Conservation (phyloP, 2,888 invertebrate species). For the Microplitis deprimator region DNA sequence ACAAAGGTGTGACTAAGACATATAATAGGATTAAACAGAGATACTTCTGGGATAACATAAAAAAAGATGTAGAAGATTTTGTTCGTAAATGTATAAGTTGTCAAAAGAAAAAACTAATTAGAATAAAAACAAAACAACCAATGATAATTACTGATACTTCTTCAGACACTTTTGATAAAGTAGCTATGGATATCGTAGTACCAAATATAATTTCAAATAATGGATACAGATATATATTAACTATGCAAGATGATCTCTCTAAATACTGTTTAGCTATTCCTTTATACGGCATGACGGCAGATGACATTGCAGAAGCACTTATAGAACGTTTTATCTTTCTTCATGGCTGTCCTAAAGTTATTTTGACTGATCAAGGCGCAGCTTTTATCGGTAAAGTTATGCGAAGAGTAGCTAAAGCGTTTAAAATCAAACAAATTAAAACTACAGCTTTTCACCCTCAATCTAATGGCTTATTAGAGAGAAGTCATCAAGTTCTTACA, state of each 20-base stretch:
- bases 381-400: conserved; percentile 31
- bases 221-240: conserved; percentile 40
- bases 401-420: conserved; percentile 25
- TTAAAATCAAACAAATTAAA: conserved; percentile 38
- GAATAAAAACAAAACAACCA: conserved; percentile 42
- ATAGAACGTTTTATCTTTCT: conserved; percentile 27
- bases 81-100: conserved; percentile 44
- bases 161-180: conserved; percentile 36
- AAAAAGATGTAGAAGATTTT: conserved; percentile 43
- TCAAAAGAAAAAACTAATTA: conserved; percentile 47
- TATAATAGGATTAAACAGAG: conserved; percentile 2
- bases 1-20: conserved; percentile 38
- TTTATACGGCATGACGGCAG: neutral
- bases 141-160: conserved; percentile 48
- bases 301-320: conserved; percentile 34
- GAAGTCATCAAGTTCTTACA: conserved; percentile 31
- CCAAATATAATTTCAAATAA: conserved; percentile 39
- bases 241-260: conserved; percentile 38
- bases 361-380: conserved; percentile 41
- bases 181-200: conserved; percentile 49
- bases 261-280: conserved; percentile 41
- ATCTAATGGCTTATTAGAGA: conserved; percentile 39
- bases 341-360: conserved; percentile 30
- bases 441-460: conserved; percentile 44
- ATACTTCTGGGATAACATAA: conserved; percentile 24